These are phyloP conservation scores for Atherinosoma microstoma DNA, from an alignment of 2,797 vertebrate species.

Conservation along the genomic window DNA sequence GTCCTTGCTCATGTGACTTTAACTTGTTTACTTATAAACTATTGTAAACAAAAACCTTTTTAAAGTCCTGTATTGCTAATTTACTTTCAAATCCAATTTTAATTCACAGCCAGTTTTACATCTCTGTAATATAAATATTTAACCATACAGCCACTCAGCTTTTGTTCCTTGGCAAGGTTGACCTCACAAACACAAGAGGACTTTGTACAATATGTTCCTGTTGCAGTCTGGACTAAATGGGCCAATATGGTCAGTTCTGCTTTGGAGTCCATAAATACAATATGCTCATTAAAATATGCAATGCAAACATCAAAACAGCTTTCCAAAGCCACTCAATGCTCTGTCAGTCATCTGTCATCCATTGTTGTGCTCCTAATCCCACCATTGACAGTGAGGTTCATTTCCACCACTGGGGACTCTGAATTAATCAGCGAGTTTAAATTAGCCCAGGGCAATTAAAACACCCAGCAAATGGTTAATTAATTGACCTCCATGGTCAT, in stretches of 20 bases:
- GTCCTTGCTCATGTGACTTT: not conserved
- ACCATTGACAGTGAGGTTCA: slow-evolving; percentile 60
- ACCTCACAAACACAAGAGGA: slow-evolving; percentile 64
- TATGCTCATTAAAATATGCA: slow-evolving; percentile 69
- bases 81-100: not conserved
- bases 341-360: slow-evolving; percentile 75
- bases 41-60: not conserved
- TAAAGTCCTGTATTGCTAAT: not conserved
- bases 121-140: slow-evolving; percentile 24
- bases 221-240: slow-evolving; percentile 48
- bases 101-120: slow-evolving; percentile 8
- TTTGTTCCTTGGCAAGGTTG: slow-evolving; percentile 46
- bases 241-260: slow-evolving; percentile 51
- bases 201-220: slow-evolving; percentile 50
- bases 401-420: slow-evolving; percentile 61
- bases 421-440: slow-evolving; percentile 73
- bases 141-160: slow-evolving; percentile 7
- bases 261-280: slow-evolving; percentile 53
- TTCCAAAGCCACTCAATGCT: slow-evolving; percentile 77
- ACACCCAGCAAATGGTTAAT: slow-evolving; percentile 74
- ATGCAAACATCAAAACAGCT: slow-evolving; percentile 69
- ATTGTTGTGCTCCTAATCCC: slow-evolving; percentile 77
- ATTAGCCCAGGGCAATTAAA: slow-evolving; percentile 81
- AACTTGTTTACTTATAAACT: not conserved
- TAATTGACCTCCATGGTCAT: slow-evolving; percentile 79